Evolutionary conservation across 2,113 vertebrate genomes (phyloP).

Genomic region (Muntiacus reevesi): DNA sequence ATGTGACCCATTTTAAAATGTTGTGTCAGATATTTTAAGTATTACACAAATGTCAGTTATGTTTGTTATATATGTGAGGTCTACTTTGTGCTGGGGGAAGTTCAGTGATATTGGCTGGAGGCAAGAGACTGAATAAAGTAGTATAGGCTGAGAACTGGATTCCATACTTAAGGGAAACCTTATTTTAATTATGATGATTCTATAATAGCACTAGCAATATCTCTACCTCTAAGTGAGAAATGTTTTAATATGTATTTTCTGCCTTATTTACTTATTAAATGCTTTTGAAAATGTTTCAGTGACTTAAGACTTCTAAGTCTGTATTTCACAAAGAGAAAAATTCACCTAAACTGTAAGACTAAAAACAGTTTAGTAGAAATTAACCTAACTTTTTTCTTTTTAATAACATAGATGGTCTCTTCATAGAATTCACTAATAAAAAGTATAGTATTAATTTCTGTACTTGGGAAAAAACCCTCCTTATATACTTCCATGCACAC

Average conservation of each 20-base stretch:
- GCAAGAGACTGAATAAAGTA: neutral
- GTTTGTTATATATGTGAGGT: neutral
- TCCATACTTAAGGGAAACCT: neutral
- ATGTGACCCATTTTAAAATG: neutral
- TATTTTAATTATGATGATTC: neutral
- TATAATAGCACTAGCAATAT: neutral
- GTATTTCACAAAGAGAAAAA: neutral
- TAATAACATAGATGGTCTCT: neutral
- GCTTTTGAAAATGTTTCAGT: conserved; percentile 22
- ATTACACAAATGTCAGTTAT: neutral
- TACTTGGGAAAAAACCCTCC: neutral
- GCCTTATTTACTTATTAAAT: neutral
- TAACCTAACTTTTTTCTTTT: neutral
- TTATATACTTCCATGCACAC: neutral
- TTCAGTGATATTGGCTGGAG: neutral
- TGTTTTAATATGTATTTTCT: neutral
- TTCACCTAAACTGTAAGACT: neutral
- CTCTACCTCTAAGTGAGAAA: neutral
- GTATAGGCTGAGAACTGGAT: neutral
- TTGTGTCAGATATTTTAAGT: neutral
- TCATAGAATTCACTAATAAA: neutral
- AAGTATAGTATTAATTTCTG: neutral
- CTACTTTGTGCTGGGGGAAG: neutral
- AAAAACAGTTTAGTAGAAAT: neutral
- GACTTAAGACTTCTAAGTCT: neutral